Percentiles rank a stretch among this genome's conserved stretches.
phyloP scores from a whole-genome alignment of 1,140 invertebrate species.

The Ruditapes philippinarum region DNA sequence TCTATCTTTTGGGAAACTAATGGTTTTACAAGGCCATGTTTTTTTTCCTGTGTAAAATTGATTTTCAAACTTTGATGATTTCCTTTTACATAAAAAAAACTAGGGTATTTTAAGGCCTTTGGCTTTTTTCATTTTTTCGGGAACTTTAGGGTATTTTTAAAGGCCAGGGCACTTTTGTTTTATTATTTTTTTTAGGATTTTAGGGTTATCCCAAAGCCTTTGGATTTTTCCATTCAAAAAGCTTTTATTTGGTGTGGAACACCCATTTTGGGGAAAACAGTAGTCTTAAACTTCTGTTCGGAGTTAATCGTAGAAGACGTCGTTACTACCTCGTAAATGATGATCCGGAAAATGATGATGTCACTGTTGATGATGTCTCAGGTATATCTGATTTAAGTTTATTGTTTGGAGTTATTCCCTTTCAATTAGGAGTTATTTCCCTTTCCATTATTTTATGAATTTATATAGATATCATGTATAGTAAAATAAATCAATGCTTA shows the following conservation, averaged over 20 bases:
- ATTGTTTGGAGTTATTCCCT: too few relatives aligned
- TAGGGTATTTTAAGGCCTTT: too few relatives aligned
- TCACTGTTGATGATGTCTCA: background rate
- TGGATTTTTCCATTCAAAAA: constrained; percentile 87
- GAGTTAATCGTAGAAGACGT: constrained; percentile 10
- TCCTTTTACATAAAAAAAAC: too few relatives aligned
- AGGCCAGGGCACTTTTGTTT: background rate
- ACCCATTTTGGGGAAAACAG: constrained; percentile 51
- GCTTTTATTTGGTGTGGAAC: constrained; percentile 83
- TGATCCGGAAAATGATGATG: background rate
- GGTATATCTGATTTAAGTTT: too few relatives aligned
- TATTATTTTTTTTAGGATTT: constrained; percentile 78
- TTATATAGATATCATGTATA: too few relatives aligned
- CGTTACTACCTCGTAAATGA: background rate
- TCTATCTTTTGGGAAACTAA: too few relatives aligned
- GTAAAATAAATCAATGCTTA: too few relatives aligned
- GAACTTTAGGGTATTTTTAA: constrained; percentile 85
- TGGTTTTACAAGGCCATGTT: too few relatives aligned
- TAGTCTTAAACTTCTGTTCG: constrained; percentile 2
- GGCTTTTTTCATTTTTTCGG: constrained; percentile 65
- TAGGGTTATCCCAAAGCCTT: constrained; percentile 88
- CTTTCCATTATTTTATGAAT: too few relatives aligned
- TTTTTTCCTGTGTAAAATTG: too few relatives aligned
- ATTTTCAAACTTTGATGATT: too few relatives aligned
- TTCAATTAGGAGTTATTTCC: too few relatives aligned